A percentile compares a stretch with the other conserved stretches of the same genome.
Evolutionary conservation across 2,797 vertebrate genomes (phyloP).

Genomic region (Monodelphis domestica): DNA sequence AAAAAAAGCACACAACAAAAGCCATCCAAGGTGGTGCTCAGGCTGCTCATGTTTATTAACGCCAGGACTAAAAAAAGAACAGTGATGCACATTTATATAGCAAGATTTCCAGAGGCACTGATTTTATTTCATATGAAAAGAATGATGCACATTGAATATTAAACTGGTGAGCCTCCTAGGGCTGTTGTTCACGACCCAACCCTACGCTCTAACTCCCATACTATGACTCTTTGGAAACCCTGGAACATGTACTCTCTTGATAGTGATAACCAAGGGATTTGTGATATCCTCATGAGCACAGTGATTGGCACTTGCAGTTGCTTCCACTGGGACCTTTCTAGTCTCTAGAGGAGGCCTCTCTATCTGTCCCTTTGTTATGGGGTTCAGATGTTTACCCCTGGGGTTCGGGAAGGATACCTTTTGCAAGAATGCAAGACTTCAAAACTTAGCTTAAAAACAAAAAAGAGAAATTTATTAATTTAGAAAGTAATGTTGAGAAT

Average conservation of each 20-base stretch:
- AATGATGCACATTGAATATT: slow-evolving; percentile 74
- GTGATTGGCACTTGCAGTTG: neutral
- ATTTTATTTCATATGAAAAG: slow-evolving; percentile 63
- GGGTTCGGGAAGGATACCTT: no score
- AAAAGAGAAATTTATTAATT: no score
- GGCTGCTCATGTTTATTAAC: slow-evolving; percentile 81
- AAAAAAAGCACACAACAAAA: neutral
- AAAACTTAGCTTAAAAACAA: no score
- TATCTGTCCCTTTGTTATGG: neutral
- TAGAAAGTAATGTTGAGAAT: no score
- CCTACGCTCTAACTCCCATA: slow-evolving; percentile 69
- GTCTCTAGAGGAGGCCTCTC: neutral
- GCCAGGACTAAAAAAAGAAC: slow-evolving; percentile 57
- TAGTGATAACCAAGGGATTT: neutral
- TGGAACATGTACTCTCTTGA: slow-evolving; percentile 13
- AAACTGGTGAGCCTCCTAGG: slow-evolving; percentile 68
- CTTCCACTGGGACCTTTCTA: neutral
- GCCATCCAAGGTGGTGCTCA: neutral
- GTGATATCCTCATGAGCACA: neutral
- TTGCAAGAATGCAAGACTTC: no score
- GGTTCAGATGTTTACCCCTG: no score
- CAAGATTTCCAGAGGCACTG: slow-evolving; percentile 76
- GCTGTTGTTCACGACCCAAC: slow-evolving; percentile 36
- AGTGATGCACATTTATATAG: slow-evolving; percentile 66
- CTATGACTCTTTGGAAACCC: slow-evolving; percentile 68